These are phyloP conservation scores for Aspidiotus rigidus DNA, from an alignment of 2,888 invertebrate genomes.

Conservation along the genomic window DNA sequence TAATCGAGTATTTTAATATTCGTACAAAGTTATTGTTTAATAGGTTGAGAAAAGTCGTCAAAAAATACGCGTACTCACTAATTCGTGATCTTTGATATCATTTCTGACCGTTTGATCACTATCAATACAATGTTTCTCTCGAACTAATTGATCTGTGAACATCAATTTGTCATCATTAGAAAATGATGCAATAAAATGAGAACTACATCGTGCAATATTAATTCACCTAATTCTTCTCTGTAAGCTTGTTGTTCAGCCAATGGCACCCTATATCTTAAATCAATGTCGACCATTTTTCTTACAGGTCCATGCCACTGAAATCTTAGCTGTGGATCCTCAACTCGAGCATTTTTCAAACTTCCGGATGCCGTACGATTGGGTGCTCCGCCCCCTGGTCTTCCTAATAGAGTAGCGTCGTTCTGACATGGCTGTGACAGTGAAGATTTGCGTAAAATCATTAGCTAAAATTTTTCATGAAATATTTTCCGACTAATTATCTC, in stretches of 20 bases:
- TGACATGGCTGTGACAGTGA: constrained; percentile 24
- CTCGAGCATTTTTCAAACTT: constrained; percentile 42
- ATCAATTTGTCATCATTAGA: not conserved
- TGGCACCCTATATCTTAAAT: constrained; percentile 56
- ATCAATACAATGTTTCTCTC: constrained; percentile 48
- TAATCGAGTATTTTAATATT: not conserved
- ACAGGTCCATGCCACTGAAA: constrained; percentile 53
- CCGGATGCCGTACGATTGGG: constrained; percentile 46
- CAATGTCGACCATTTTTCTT: constrained; percentile 59
- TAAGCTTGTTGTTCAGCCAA: constrained; percentile 50
- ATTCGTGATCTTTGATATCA: constrained; percentile 48
- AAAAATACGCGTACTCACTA: constrained; percentile 46
- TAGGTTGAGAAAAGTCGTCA: not conserved
- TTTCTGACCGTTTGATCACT: constrained; percentile 47
- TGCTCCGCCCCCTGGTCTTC: constrained; percentile 64
- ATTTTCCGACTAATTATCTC: not conserved
- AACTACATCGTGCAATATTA: not conserved
- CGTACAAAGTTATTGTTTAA: not conserved
- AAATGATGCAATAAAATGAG: not conserved
- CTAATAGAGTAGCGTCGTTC: constrained; percentile 43
- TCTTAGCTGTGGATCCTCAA: constrained; percentile 56
- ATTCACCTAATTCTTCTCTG: constrained; percentile 53
- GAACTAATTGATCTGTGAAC: constrained; percentile 52
- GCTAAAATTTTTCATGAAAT: not conserved
- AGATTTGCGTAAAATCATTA: constrained; percentile 1